These are phyloP conservation scores for Blastobasis lacticolella DNA, from an alignment of 2,888 invertebrate genomes.

Conservation along the genomic window DNA sequence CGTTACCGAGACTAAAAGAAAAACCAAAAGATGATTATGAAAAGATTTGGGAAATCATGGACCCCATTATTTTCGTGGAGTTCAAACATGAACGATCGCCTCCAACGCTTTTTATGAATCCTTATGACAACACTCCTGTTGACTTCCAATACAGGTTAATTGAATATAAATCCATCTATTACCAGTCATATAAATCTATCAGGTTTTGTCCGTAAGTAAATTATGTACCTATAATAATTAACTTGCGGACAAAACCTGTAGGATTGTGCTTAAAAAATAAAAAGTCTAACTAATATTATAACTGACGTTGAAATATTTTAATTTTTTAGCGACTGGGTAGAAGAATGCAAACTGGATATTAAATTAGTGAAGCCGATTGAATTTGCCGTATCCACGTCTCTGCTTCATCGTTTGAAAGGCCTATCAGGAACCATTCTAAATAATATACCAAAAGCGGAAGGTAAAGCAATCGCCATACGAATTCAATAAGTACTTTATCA, in stretches of 20 bases:
- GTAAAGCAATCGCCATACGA: too few species aligned
- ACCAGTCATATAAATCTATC: too few species aligned
- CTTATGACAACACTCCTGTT: conserved; percentile 47
- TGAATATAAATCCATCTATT: too few species aligned
- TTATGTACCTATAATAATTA: too few species aligned
- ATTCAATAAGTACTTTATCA: too few species aligned
- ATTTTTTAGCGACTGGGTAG: conserved; percentile 48
- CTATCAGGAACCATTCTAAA: conserved; percentile 21
- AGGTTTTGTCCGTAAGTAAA: too few species aligned
- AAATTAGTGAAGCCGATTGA: conserved; percentile 30
- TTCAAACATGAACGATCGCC: conserved; percentile 46
- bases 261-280: too few species aligned
- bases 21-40: conserved; percentile 3
- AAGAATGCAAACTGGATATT: conserved; percentile 34
- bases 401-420: conserved; percentile 39
- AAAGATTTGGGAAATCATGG: conserved; percentile 39
- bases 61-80: conserved; percentile 39
- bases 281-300: too few species aligned
- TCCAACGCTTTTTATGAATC: conserved; percentile 26
- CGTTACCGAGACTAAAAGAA: too few species aligned
- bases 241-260: too few species aligned
- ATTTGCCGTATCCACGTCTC: conserved; percentile 31
- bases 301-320: background rate
- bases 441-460: conserved; percentile 12
- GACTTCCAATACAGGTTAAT: conserved; percentile 55